Percentiles rank a stretch among this genome's conserved stretches.
Conservation (phyloP, 2,113 vertebrate genomes). For the Pimephales promelas region DNA sequence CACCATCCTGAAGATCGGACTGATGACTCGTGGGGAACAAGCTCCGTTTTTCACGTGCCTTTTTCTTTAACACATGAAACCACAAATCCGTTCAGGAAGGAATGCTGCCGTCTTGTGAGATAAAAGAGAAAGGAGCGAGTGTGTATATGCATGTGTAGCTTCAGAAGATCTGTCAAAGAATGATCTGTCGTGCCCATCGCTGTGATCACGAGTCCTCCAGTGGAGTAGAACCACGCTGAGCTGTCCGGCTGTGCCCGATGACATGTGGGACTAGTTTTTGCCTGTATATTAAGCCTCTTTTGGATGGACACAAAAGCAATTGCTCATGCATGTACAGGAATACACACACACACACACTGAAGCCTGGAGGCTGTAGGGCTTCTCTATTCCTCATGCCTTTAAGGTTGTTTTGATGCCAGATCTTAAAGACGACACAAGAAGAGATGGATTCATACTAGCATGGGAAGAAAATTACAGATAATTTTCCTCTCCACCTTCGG, state of each 20-base stretch:
- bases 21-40: background rate
- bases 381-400: background rate
- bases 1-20: background rate
- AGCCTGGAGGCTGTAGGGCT: background rate
- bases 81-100: slow-evolving; percentile 12
- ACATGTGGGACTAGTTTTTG: background rate
- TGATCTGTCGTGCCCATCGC: background rate
- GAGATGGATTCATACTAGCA: background rate
- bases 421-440: background rate
- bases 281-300: slow-evolving; percentile 18
- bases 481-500: background rate
- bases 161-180: slow-evolving; percentile 2
- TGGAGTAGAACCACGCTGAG: background rate
- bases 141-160: slow-evolving; percentile 24
- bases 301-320: slow-evolving; percentile 15
- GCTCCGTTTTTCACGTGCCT: background rate
- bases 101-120: slow-evolving; percentile 3
- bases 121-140: slow-evolving; percentile 20
- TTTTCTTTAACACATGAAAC: background rate
- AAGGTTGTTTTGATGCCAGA: background rate
- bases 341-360: background rate
- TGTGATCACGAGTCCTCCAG: slow-evolving; percentile 24
- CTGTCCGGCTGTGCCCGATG: background rate
- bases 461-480: background rate
- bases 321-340: slow-evolving; percentile 16